A percentile compares a stretch with the other conserved stretches of the same genome.
Conservation (phyloP, 2,797 vertebrate species). For the Sebastes goodei region DNA sequence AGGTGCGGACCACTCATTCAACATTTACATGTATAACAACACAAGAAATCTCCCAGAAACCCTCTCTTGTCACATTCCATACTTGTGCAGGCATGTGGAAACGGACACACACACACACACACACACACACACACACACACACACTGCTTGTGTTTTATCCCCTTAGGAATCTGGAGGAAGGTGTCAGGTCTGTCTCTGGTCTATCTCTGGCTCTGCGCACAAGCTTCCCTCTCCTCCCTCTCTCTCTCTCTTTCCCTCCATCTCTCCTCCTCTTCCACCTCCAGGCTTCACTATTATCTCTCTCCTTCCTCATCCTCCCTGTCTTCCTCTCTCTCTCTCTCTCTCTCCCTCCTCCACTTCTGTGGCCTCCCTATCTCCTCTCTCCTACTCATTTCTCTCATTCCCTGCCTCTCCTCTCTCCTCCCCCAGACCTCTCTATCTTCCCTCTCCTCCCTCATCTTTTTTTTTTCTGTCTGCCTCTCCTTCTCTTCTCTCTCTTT, state of each 20-base stretch:
- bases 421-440: conserved; percentile 56
- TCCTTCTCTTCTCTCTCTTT: conserved; percentile 43
- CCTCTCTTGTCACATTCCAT: conserved; percentile 59
- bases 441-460: conserved; percentile 52
- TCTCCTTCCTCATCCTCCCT: conserved; percentile 74
- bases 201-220: conserved; percentile 71
- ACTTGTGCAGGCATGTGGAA: conserved; percentile 69
- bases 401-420: conserved; percentile 38
- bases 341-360: conserved; percentile 14
- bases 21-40: conserved; percentile 61
- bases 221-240: conserved; percentile 70
- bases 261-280: conserved; percentile 65
- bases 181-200: conserved; percentile 80
- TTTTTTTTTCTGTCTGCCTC: conserved; percentile 32
- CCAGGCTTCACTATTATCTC: conserved; percentile 77
- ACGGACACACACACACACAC: conserved; percentile 40
- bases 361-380: conserved; percentile 81
- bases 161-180: conserved; percentile 76
- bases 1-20: conserved; percentile 35
- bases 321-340: conserved; percentile 66
- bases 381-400: conserved; percentile 59
- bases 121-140: conserved; percentile 32
- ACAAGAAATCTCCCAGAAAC: conserved; percentile 40
- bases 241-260: conserved; percentile 39
- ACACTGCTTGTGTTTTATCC: conserved; percentile 68